Evolutionary conservation across 2,888 invertebrate genomes (phyloP).

Genomic region (Gymnocheta viridis): DNA sequence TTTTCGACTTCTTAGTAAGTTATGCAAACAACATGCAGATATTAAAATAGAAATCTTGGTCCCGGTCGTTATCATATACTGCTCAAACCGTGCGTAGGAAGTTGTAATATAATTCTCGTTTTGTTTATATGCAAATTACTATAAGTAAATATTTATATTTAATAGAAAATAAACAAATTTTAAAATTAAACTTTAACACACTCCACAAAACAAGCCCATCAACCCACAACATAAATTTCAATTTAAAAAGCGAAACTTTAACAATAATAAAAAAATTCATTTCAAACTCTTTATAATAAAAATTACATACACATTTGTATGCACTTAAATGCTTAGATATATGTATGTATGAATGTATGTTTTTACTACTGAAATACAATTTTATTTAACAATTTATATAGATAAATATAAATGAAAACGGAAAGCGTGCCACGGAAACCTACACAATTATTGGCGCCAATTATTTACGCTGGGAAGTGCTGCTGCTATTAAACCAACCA

Average conservation of each 20-base stretch:
- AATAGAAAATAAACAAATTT: not conserved
- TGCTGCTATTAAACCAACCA: not conserved
- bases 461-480: constrained; percentile 69
- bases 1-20: no score
- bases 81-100: no score
- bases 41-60: no score
- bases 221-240: constrained; percentile 28
- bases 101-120: no score
- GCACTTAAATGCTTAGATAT: not conserved
- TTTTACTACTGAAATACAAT: constrained; percentile 4
- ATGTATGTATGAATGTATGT: not conserved
- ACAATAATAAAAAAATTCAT: not conserved
- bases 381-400: constrained; percentile 46
- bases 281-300: not conserved
- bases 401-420: constrained; percentile 61
- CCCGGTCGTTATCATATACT: no score
- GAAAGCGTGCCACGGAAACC: constrained; percentile 70
- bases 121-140: not conserved
- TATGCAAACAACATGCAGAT: no score
- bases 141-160: not conserved
- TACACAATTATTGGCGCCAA: constrained; percentile 71
- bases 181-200: not conserved
- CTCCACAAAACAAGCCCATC: not conserved
- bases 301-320: not conserved
- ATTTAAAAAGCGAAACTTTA: constrained; percentile 35